phyloP scores from a whole-genome alignment of 2,113 vertebrate species.

The Marcusenius ussheri region DNA sequence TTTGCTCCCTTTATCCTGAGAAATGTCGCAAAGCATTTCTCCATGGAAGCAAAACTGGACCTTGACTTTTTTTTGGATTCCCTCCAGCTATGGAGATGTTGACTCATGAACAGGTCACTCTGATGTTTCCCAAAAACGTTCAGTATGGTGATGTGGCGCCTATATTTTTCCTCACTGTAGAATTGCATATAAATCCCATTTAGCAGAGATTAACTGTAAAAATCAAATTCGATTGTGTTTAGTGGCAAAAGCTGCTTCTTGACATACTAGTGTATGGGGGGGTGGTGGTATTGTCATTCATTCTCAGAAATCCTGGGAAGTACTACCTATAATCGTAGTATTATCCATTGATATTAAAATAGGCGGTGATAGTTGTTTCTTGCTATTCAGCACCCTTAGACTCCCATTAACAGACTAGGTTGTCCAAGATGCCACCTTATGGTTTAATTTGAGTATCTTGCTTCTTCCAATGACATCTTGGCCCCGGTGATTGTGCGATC shows the following conservation, averaged over 20 bases:
- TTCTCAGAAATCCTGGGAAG: not conserved
- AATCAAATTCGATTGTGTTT: not conserved
- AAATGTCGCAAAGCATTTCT: constrained; percentile 47
- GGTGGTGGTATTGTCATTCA: not conserved
- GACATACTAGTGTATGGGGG: not conserved
- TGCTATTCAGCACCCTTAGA: not conserved
- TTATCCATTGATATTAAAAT: not conserved
- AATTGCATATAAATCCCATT: not conserved
- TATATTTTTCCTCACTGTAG: not conserved
- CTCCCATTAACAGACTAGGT: not conserved
- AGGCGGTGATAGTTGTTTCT: not conserved
- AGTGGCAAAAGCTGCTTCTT: not conserved
- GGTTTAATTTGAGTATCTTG: not conserved
- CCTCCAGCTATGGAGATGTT: not conserved
- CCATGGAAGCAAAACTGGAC: not conserved
- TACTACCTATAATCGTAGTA: not conserved
- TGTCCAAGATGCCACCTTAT: not conserved
- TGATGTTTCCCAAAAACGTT: not conserved
- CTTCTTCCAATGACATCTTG: not conserved
- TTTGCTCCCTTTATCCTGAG: constrained; percentile 57
- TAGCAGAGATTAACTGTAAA: not conserved
- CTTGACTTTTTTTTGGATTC: not conserved
- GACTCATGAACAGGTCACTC: not conserved
- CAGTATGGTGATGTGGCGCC: not conserved
- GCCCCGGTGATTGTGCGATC: not conserved